Conservation (phyloP, 2,797 vertebrate genomes). For the Xiphophorus birchmanni region DNA sequence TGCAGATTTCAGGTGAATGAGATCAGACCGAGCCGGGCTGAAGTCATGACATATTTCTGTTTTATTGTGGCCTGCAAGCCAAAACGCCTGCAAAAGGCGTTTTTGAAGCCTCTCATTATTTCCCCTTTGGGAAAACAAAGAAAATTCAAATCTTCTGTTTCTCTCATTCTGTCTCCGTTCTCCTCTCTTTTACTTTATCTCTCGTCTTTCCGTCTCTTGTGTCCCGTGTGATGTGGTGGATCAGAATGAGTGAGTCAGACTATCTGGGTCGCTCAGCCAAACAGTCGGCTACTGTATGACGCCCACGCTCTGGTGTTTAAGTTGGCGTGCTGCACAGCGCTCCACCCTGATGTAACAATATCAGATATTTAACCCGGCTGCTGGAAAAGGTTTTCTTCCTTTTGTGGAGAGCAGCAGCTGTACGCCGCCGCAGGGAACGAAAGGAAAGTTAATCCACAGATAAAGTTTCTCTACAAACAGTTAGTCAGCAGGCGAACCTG, state of each 20-base stretch:
- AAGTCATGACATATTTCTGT: background rate
- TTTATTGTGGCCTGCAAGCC: constrained; percentile 19
- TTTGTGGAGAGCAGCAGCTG: background rate
- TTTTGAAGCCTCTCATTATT: constrained; percentile 42
- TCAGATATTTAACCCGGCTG: constrained; percentile 8
- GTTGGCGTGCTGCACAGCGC: constrained; percentile 17
- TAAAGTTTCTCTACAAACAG: background rate
- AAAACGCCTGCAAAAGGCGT: background rate
- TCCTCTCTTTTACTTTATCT: background rate
- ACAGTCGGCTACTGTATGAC: constrained; percentile 52
- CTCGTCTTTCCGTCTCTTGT: constrained; percentile 2
- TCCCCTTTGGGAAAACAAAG: constrained; percentile 26
- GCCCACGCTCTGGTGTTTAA: constrained; percentile 14
- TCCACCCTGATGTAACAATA: constrained; percentile 24
- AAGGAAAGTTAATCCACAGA: background rate
- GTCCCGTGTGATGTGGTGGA: constrained; percentile 23
- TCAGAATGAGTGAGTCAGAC: constrained; percentile 60
- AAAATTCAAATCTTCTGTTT: background rate
- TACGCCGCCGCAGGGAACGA: background rate
- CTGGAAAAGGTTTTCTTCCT: background rate
- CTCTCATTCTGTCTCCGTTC: background rate
- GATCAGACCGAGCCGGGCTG: background rate
- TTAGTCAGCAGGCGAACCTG: background rate
- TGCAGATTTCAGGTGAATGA: background rate
- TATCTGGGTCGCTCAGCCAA: constrained; percentile 52